Percentiles rank a stretch among this genome's conserved stretches.
phyloP scores from a whole-genome alignment of 2,888 invertebrate species.

The Gymnoscelis rufifasciata region DNA sequence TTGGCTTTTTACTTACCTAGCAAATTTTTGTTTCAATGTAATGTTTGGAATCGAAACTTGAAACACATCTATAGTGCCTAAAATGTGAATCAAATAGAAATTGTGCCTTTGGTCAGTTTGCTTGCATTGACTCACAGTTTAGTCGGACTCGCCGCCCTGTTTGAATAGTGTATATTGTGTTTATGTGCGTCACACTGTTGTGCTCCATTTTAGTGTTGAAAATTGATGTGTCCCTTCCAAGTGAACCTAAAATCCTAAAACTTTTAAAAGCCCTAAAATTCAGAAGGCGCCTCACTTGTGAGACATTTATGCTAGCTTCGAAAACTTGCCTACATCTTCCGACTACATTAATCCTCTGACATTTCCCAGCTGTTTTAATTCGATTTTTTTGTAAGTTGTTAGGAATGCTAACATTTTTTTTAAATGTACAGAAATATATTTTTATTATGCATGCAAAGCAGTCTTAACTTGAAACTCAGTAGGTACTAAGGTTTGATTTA shows the following conservation, averaged over 20 bases:
- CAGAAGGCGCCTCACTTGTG: constrained; percentile 78
- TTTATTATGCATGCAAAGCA: constrained; percentile 23
- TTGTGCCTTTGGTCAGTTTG: constrained; percentile 14
- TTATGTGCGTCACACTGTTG: constrained; percentile 77
- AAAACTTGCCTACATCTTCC: constrained; percentile 34
- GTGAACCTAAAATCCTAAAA: constrained; percentile 61
- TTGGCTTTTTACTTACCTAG: background rate
- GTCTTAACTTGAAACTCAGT: too few species aligned
- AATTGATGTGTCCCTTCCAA: constrained; percentile 64
- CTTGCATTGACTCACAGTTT: constrained; percentile 43
- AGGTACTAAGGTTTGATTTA: constrained; percentile 8
- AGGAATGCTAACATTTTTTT: constrained; percentile 18
- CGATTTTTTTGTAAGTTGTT: constrained; percentile 28
- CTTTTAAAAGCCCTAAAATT: constrained; percentile 48
- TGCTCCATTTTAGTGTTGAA: constrained; percentile 70
- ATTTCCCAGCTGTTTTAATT: constrained; percentile 33
- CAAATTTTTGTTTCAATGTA: constrained; percentile 1
- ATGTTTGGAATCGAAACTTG: constrained; percentile 13
- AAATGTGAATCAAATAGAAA: constrained; percentile 28
- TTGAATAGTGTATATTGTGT: constrained; percentile 72
- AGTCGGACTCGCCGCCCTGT: constrained; percentile 59
- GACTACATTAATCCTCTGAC: constrained; percentile 33
- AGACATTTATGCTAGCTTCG: constrained; percentile 66
- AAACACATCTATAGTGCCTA: constrained; percentile 26
- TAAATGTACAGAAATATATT: constrained; percentile 8